These are phyloP conservation scores for Pristionchus maxplancki DNA, from an alignment of 2,888 invertebrate genomes.

Conservation along the genomic window DNA sequence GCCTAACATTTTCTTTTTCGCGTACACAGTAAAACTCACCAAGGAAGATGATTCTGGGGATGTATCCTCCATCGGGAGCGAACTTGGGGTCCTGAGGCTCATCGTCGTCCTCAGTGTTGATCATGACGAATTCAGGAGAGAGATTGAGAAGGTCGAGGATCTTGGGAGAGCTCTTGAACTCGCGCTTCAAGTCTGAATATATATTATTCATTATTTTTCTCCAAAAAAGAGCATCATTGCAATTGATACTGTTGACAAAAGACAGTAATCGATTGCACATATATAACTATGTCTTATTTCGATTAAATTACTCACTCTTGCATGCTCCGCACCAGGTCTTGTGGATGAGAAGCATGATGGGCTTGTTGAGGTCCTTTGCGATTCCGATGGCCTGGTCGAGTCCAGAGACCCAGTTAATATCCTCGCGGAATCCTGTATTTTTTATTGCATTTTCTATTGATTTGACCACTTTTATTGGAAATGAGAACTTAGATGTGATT, in stretches of 20 bases:
- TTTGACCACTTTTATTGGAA: not conserved
- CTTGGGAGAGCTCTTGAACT: slow-evolving; percentile 70
- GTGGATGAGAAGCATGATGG: slow-evolving; percentile 80
- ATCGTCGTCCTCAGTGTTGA: slow-evolving; percentile 79
- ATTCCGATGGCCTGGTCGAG: slow-evolving; percentile 69
- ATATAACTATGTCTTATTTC: too few species aligned
- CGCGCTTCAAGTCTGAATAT: slow-evolving; percentile 62
- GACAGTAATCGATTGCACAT: too few species aligned
- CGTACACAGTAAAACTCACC: slow-evolving; percentile 68
- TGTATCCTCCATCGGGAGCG: slow-evolving; percentile 79
- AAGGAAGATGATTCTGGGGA: slow-evolving; percentile 79
- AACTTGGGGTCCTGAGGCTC: slow-evolving; percentile 79
- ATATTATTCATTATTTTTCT: not conserved
- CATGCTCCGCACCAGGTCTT: slow-evolving; percentile 81
- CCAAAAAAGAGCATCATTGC: not conserved
- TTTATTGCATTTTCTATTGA: not conserved
- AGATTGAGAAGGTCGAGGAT: slow-evolving; percentile 78
- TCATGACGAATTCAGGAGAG: slow-evolving; percentile 78
- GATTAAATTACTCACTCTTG: slow-evolving; percentile 77
- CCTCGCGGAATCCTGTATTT: slow-evolving; percentile 70
- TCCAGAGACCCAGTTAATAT: slow-evolving; percentile 75
- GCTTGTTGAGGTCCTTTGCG: slow-evolving; percentile 77
- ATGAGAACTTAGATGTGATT: too few species aligned
- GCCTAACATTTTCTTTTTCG: too few species aligned
- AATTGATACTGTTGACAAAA: too few species aligned